Percentiles rank a stretch among this genome's conserved stretches.
Conservation (phyloP, 2,797 vertebrate species). For the Thunnus albacares region DNA sequence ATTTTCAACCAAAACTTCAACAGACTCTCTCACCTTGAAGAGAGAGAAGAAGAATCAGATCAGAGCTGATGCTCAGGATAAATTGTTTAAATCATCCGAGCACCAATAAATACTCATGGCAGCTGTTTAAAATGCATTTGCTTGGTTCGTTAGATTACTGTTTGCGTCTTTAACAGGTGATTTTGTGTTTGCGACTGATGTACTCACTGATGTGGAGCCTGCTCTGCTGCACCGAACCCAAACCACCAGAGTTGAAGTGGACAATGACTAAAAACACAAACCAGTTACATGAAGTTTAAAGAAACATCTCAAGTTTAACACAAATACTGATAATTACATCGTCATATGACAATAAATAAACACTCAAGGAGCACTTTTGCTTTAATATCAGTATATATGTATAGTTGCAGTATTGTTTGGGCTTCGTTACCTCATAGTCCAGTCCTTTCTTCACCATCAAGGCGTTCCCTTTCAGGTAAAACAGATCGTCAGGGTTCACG, state of each 20-base stretch:
- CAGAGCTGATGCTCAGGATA: neutral
- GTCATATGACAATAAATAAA: no score
- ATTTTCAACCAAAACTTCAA: conserved; percentile 82
- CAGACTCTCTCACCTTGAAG: conserved; percentile 79
- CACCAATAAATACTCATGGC: neutral
- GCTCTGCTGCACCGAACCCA: conserved; percentile 82
- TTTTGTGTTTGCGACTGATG: neutral
- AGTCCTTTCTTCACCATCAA: conserved; percentile 84
- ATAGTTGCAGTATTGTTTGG: no score
- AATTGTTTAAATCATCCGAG: neutral
- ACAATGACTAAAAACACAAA: conserved; percentile 69
- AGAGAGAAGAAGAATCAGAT: neutral
- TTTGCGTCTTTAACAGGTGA: neutral
- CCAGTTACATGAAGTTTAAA: neutral
- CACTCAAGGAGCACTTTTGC: no score
- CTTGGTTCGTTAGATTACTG: neutral
- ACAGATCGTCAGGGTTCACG: conserved; percentile 83
- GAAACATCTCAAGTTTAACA: neutral
- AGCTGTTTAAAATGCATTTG: neutral
- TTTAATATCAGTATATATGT: no score
- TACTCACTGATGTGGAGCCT: conserved; percentile 83
- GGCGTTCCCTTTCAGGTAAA: conserved; percentile 78
- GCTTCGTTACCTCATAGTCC: conserved; percentile 84
- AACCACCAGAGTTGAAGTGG: conserved; percentile 77
- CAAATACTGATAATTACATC: neutral